These are phyloP conservation scores for Hiodon tergisus DNA, from an alignment of 2,113 vertebrate genomes.

Conservation along the genomic window DNA sequence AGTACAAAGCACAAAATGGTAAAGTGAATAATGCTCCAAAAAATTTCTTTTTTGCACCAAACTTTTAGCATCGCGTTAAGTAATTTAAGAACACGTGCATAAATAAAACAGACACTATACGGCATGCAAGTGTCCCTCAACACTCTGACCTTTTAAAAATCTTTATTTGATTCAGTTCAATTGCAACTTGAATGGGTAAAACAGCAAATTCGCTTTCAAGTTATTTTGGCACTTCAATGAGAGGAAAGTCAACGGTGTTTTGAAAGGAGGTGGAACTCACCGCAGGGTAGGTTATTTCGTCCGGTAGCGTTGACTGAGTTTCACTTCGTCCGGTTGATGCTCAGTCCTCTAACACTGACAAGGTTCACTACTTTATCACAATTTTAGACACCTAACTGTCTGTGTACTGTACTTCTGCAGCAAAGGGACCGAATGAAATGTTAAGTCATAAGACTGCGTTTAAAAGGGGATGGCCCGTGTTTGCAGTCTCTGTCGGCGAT, in stretches of 20 bases:
- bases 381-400: constrained; percentile 6
- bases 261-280: constrained; percentile 6
- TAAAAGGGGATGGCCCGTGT: constrained; percentile 70
- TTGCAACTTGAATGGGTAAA: not conserved
- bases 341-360: not conserved
- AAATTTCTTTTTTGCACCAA: too few species aligned
- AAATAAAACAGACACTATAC: too few species aligned
- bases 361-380: not conserved
- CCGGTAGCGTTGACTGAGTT: constrained; percentile 27
- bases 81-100: too few species aligned
- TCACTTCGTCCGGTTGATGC: constrained; percentile 16
- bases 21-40: too few species aligned
- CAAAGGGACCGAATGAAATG: constrained; percentile 53
- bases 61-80: too few species aligned
- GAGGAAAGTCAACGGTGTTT: not conserved
- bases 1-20: too few species aligned
- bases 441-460: constrained; percentile 76
- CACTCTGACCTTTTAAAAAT: too few species aligned
- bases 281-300: constrained; percentile 22
- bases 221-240: too few species aligned
- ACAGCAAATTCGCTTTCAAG: not conserved
- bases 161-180: too few species aligned
- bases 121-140: too few species aligned
- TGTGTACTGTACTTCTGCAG: constrained; percentile 52
- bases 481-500: constrained; percentile 76